Base-by-base conservation (phyloP, 2,797 vertebrate species). In the Caiman crocodilus region DNA sequence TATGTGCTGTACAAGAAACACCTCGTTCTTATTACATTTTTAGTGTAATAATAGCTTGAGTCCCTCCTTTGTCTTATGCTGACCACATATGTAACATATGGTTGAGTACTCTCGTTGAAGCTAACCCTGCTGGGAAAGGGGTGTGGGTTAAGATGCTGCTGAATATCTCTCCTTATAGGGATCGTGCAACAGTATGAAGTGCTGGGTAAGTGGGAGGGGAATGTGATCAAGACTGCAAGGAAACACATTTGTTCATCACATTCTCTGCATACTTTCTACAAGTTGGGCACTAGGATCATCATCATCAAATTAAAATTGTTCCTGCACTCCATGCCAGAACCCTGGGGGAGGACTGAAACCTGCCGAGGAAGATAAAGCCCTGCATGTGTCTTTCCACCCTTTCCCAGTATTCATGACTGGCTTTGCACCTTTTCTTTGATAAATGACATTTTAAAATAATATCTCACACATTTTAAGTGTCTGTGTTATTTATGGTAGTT, bases 391-490 rank as follows among this genome's bases (percentile, higher is more conserved):
- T 78, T 71, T 35, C 58, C 35, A 71, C 26, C 50, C 32, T 91
- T 76, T 61, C 79, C 2, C 2, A 76, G 2, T 67, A 26, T 78
- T 60, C 16, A 14, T 60, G 76, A 16, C 30, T 78, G 73, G 75
- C 88, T 87, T 5, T 25, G 30, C 4, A 21, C 77, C 55, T 42
- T 75, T 79, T 83, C 71, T 67, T 65, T 87, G 32, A 81, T 25
- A 69, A 61, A 18, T 84, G 90, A 82, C 55, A 57, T 35, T 79
- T 64, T 28, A 67, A 79, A 89, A 90, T 69, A 82, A 75, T 4
- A 59, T 88, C 71, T 83, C 63, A 73, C 87, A 55, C 67, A 16
- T 89, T 90, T 94, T 16, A 87, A 89, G 94, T 20, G 80, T 84
- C 93, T 82, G 63, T 28, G 55, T 74, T 82, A 87, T 80, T 96